Conservation (phyloP, 1,140 invertebrate species). For the Orius laevigatus region DNA sequence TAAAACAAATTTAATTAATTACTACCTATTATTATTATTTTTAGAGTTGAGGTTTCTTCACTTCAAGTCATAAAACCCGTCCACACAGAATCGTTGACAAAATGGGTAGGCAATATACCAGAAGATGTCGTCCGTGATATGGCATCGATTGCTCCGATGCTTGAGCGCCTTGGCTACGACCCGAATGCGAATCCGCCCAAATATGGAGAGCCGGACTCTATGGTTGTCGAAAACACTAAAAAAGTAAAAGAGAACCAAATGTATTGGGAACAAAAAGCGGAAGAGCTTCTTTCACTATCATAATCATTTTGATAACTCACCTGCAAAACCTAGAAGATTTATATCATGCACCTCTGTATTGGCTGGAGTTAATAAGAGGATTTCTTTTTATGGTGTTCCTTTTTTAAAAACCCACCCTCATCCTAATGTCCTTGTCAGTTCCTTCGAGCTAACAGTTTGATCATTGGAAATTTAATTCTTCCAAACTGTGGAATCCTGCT, state of each 20-base stretch:
- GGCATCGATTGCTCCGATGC: conserved; percentile 54
- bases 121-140: conserved; percentile 73
- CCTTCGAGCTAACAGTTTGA: too few relatives aligned
- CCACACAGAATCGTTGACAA: conserved; percentile 86
- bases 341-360: too few relatives aligned
- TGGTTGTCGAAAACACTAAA: conserved; percentile 34
- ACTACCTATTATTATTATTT: conserved; percentile 16
- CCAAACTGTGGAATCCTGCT: too few relatives aligned
- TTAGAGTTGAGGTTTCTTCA: conserved; percentile 87
- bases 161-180: conserved; percentile 74
- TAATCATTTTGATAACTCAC: too few relatives aligned
- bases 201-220: conserved; percentile 73
- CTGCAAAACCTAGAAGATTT: too few relatives aligned
- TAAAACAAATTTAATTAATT: conserved; percentile 32
- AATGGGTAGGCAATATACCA: conserved; percentile 91
- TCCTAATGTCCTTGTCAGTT: too few relatives aligned
- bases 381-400: too few relatives aligned
- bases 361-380: too few relatives aligned
- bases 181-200: conserved; percentile 83
- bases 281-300: too few relatives aligned
- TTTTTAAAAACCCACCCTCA: too few relatives aligned
- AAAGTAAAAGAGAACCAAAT: conserved; percentile 10
- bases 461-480: too few relatives aligned
- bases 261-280: too few relatives aligned
- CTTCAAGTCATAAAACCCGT: conserved; percentile 98